Evolutionary conservation across 64 coral and sea anemone species (phyloP), one percentile per base, ranked within the genome.

Genomic region (Pachyseris speciosa): DNA sequence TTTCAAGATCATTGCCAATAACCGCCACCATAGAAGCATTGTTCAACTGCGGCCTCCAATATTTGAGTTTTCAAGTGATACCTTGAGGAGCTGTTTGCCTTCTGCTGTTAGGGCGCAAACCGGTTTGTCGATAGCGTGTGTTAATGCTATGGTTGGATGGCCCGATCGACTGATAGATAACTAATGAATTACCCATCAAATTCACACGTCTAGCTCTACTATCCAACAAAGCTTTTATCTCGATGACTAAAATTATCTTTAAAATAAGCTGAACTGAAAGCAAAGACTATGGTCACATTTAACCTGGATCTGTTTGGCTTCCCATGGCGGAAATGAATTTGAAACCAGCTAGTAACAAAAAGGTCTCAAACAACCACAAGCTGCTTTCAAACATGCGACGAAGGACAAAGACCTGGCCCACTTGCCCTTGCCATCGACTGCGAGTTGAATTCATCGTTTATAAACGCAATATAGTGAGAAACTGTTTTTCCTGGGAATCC

Each of bases 401-500:
- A 3, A 81, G 40, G 52, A 61, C 77, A 61, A 81, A 81, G 33
- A 53, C 24, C 10, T 41, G 53, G 53, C 31, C 76, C 4, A 38
- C 52, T 9, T 60, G 34, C 37, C 53, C 77, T 0, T 61, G 77
- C 22, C 53, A 61, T 60, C 77, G 77, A 34, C 53, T 34, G 9
- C 77, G 77, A 40, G 55, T 81, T 58, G 77, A 81, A 20, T 19
- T 61, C n/a, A 15, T 40, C 22, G 77, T 81, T 81, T 81, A 41
- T 26, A 81, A 58, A 61, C 77, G 77, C 51, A 61, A 60, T 37
- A 58, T 81, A 3, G 77, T 93, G 10, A 87, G 69, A 87, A n/a
- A 87, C 92, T 61, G 89, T 96, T 90, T 92, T 92, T 57, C 95
- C 95, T 13, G 91, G 95, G 1, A 96, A 96, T 74, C 95, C 95